Evolutionary conservation across 1,140 invertebrate genomes (phyloP).

Genomic region (Nixonia krombeini): DNA sequence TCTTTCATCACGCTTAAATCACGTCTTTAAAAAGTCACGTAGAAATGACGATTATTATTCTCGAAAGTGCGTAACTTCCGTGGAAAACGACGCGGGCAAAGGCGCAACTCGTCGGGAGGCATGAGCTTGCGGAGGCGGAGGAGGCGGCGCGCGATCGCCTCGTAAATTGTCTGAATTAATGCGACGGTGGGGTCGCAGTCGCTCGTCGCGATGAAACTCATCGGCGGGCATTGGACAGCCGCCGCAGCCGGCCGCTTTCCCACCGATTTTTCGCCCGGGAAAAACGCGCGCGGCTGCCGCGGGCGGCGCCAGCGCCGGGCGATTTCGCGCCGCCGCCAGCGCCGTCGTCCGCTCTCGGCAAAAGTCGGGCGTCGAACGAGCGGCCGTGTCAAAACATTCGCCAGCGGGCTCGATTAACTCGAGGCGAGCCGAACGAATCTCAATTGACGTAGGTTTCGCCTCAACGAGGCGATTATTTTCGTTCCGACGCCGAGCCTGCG

Average conservation of each 20-base stretch:
- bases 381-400: slow-evolving; percentile 53
- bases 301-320: no score
- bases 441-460: slow-evolving; percentile 51
- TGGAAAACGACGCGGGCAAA: slow-evolving; percentile 41
- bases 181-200: slow-evolving; percentile 57
- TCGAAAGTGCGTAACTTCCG: slow-evolving; percentile 28
- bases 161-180: slow-evolving; percentile 68
- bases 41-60: slow-evolving; percentile 15
- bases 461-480: slow-evolving; percentile 33
- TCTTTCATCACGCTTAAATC: no score
- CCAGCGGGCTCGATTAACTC: slow-evolving; percentile 52
- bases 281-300: slow-evolving; percentile 20
- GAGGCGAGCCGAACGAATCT: slow-evolving; percentile 57
- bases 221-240: slow-evolving; percentile 33
- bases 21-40: no score
- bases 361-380: no score
- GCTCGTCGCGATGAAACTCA: slow-evolving; percentile 54
- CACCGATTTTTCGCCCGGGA: slow-evolving; percentile 34
- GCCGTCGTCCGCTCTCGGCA: no score
- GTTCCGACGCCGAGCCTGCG: neutral
- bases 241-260: slow-evolving; percentile 28
- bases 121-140: slow-evolving; percentile 42
- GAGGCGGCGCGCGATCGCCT: slow-evolving; percentile 51
- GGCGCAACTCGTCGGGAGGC: slow-evolving; percentile 17
- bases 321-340: no score